Base-by-base conservation (phyloP, 2,888 invertebrate genomes). In the Drosophila anceps region DNA sequence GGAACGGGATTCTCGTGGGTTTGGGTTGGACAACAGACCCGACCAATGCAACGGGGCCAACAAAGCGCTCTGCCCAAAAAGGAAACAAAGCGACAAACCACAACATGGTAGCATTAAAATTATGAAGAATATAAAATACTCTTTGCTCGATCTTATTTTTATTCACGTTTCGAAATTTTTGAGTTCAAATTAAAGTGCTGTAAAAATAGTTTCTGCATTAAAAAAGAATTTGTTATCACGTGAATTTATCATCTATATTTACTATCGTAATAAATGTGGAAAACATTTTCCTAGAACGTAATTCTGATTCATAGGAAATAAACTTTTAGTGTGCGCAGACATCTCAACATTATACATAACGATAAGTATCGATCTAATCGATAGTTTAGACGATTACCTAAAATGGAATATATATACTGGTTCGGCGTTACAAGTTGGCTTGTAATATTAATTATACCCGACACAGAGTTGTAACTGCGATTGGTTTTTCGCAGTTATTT, bases 31-130 rank as follows among this genome's bases (percentile, higher is more conserved):
- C 82, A 48, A 67, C 62, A 69, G 67, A 51, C 50, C 39, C 57
- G 68, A 51, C 69, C 78, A 73, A 60, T 74, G 74, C 77, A 77
- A 74, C 63, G 71, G 67, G 79, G 73, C 76, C 77, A 79, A 84
- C 87, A 87, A 84, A 84, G 78, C 78, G 87, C 78, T 84, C 76
- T 84, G 76, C 76, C 73, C 69, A 87, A 84, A 87, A 75, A 69
- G 71, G 76, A 84, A 75, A 69, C 72, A 74, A 72, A 54, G 60
- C 70, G 64, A 69, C 46, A 59, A 68, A 37, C 39, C 12, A 29
- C 18, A 51, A 46, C 20, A 31, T 51, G 51, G 31, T 39, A 9
- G 31, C 39, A 24, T 1, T 10, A 7, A 46, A 43, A 50, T 27
- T 20, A 54, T 1, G 15, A 7, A 65, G 73, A 83, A 71, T n/a